Evolutionary conservation across 2,797 vertebrate genomes (phyloP), one percentile per base, ranked within the genome.

Genomic region (Phylloscopus collybita): DNA sequence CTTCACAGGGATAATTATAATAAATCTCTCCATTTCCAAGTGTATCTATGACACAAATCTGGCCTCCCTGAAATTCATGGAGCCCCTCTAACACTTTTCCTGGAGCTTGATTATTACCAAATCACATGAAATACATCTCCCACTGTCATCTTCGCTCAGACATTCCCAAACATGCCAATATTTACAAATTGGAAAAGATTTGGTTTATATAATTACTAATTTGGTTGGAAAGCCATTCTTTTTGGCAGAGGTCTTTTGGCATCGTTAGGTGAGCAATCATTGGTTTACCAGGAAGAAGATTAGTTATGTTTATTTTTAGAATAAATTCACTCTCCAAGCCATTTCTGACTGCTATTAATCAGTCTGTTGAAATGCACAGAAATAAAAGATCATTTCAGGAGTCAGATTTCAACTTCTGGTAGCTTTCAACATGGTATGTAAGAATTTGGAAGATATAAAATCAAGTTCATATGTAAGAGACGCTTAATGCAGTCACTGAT

Each of bases 221-320:
- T 85, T 82, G 75, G 47, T 80, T 50, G 44, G 61, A 87, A 93
- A 92, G 11, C 74, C 20, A 57, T 65, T 87, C 32, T 47, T 93
- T 94, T 78, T 89, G 88, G 78, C 81, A 93, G 67, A 72, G 50
- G n/a, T 80, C 23, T 60, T 88, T 59, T 80, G 79, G 89, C 69
- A 87, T 89, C 2, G 2, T 65, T 88, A 71, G 56, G 61, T 91
- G 42, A 80, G 51, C 54, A 80, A 57, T 93, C 88, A 79, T 11
- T 90, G 71, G 65, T 87, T 95, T 92, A 91, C 34, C 45, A 92
- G 59, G 60, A 91, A 71, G 65, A 79, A 87, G 57, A 91, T 78
- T 40, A 81, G 7, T 80, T 74, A 44, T 47, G 42, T 83, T 94
- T 95, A 92, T 83, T 93, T 94, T 94, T 45, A 78, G 65, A 87